Percentiles rank a stretch among this genome's conserved stretches.
These are phyloP conservation scores for Belonocnema kinseyi DNA, from an alignment of 1,140 invertebrate genomes.

Conservation along the genomic window DNA sequence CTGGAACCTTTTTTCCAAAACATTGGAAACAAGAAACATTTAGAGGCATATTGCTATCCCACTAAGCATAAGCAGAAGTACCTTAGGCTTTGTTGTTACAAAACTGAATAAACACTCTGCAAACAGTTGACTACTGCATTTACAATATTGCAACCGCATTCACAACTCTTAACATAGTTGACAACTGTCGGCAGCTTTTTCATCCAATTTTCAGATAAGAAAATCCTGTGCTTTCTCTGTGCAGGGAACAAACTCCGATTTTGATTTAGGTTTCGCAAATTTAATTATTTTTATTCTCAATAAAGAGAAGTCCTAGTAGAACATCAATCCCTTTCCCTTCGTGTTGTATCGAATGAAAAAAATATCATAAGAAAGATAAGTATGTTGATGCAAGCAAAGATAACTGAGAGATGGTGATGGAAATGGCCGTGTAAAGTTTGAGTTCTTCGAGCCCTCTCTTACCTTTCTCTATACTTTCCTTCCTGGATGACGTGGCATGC, in stretches of 20 bases:
- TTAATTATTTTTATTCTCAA: too few species aligned
- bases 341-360: not conserved
- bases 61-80: not conserved
- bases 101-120: too few species aligned
- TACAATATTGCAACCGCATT: too few species aligned
- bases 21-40: not conserved
- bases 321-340: not conserved
- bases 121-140: too few species aligned
- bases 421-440: conserved; percentile 48
- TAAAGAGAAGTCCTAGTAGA: not conserved
- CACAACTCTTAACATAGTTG: too few species aligned
- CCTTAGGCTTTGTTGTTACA: too few species aligned
- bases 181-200: too few species aligned
- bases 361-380: not conserved
- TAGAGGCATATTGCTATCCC: not conserved
- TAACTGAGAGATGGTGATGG: conserved; percentile 38
- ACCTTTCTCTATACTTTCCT: conserved; percentile 40
- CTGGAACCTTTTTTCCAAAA: not conserved
- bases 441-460: conserved; percentile 27
- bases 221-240: too few species aligned
- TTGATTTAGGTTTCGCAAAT: too few species aligned
- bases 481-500: conserved; percentile 21
- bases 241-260: too few species aligned
- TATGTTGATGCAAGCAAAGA: conserved; percentile 31
- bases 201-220: too few species aligned